Evolutionary conservation across 2,888 invertebrate species (phyloP), one percentile per base, ranked within the genome.

Genomic region (Odontothrips loti): DNA sequence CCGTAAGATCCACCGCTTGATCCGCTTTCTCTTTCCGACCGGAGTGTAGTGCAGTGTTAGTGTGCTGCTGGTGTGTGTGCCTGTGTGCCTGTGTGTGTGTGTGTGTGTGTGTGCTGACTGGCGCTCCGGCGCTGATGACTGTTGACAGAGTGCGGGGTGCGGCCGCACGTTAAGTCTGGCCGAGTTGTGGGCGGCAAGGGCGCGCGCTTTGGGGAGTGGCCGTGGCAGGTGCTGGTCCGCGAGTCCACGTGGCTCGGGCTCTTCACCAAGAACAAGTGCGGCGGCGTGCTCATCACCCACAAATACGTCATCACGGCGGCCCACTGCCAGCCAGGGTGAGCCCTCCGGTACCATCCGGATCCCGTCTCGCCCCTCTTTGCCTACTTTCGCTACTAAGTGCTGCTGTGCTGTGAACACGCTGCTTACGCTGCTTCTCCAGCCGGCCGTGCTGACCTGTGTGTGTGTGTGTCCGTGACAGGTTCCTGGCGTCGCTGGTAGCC

Each of bases 261-360:
- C 29, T 96, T 97, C 88, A 96, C 96, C 80, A 97, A 97, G 88
- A 97, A 97, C 88, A 97, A 97, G 88, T 97, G 97, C 86, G 97
- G 97, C 0, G 97, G 97, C 2, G 97, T 97, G 0, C 90, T 97
- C n/a, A 95, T 97, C 85, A 94, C 95, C 58, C 93, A 91, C 85
- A 91, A 92, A 87, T 96, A 93, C 86, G 96, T 97, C 8, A 93
- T 96, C 82, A 97, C 97, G 0, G 97, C 97, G 0, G 97, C 97
- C 0, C 97, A 97, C 90, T 97, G 97, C 88, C 96, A 97, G 87
- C 96, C 97, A 79, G 96, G 96, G 95, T 95, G 87, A 89, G 89
- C 86, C 80, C 34, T 6, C 58, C 58, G 20, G 34, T 43, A 43
- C 34, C 34, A 2, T 2, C 34, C 34, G 34, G n/a, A n/a, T 43